phyloP scores from a whole-genome alignment of 2,888 invertebrate species.

The Stenchaetothrips biformis region DNA sequence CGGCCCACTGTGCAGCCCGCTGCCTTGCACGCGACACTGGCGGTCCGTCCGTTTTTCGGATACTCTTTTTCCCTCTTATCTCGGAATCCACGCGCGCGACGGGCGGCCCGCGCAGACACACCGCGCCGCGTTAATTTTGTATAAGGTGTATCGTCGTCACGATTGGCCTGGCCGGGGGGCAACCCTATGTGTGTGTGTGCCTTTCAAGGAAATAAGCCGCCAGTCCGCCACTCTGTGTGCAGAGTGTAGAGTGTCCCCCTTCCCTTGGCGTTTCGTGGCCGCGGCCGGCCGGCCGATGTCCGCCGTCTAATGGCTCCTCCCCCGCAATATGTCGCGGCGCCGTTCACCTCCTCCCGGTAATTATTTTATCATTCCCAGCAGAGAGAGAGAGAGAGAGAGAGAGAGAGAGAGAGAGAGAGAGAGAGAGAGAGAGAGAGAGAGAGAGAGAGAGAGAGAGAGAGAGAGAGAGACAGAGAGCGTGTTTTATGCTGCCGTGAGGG shows the following conservation, averaged over 20 bases:
- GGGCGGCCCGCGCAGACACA: no score
- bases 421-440: slow-evolving; percentile 14
- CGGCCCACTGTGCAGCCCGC: no score
- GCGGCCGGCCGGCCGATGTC: background rate
- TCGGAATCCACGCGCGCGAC: no score
- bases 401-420: no score
- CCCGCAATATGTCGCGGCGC: slow-evolving; percentile 18
- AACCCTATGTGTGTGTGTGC: background rate
- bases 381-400: no score
- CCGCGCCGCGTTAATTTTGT: no score
- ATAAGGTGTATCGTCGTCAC: no score
- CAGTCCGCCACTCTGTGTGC: slow-evolving; percentile 29
- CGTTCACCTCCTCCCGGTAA: slow-evolving; percentile 42
- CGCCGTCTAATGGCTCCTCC: background rate
- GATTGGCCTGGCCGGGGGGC: no score
- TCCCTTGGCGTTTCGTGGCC: slow-evolving; percentile 33
- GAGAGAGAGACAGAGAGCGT: slow-evolving; percentile 38
- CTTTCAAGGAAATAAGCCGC: slow-evolving; percentile 29
- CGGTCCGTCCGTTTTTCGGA: no score
- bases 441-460: slow-evolving; percentile 39
- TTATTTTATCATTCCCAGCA: slow-evolving; percentile 40
- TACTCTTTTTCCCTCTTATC: no score
- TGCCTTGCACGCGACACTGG: no score
- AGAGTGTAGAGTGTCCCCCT: slow-evolving; percentile 33
- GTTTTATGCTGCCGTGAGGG: slow-evolving; percentile 25